Percentiles rank a stretch among this genome's conserved stretches.
Evolutionary conservation across 2,797 vertebrate genomes (phyloP).

Genomic region (Lithobates sylvaticus): DNA sequence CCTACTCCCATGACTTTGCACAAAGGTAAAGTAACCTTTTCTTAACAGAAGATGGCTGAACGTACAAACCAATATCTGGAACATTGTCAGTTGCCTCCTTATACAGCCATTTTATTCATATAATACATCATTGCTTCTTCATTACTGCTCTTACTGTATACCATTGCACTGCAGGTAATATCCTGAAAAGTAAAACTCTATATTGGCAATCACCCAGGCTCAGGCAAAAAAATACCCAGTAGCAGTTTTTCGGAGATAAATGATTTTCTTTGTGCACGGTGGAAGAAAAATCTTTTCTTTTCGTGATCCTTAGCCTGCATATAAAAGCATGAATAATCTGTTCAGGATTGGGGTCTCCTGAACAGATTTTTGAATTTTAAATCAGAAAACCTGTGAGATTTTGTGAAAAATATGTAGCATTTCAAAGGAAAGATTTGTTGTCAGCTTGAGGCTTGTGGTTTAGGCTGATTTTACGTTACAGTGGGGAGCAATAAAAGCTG

Average conservation of each 20-base stretch:
- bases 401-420: conserved; percentile 34
- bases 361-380: conserved; percentile 26
- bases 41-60: neutral
- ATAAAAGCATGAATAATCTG: neutral
- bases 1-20: neutral
- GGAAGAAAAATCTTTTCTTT: conserved; percentile 7
- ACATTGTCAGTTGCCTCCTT: neutral
- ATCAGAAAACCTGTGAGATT: conserved; percentile 5
- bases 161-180: conserved; percentile 22
- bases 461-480: conserved; percentile 51
- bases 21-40: neutral
- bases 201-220: conserved; percentile 5
- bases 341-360: neutral
- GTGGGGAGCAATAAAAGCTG: conserved; percentile 39
- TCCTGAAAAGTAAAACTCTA: conserved; percentile 26
- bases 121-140: neutral
- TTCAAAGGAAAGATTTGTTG: conserved; percentile 29
- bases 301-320: conserved; percentile 1
- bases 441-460: conserved; percentile 28
- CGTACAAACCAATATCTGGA: neutral
- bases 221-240: conserved; percentile 1
- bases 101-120: neutral
- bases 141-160: conserved; percentile 23
- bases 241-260: conserved; percentile 3
- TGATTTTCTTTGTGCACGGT: conserved; percentile 7